Conservation (phyloP, 2,113 vertebrate genomes). For the Cyprinus carpio region DNA sequence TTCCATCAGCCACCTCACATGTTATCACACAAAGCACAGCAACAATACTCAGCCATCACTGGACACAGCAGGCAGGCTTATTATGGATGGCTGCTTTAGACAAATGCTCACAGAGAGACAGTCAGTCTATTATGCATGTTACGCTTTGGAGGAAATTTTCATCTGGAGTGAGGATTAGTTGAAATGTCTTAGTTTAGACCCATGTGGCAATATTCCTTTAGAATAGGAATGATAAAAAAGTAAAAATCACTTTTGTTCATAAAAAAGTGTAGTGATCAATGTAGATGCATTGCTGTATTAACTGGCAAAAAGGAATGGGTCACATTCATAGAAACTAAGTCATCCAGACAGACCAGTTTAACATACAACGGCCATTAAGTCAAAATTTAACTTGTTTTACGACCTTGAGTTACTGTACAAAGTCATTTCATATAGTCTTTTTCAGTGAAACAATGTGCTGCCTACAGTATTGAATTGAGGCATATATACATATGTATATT, state of each 20-base stretch:
- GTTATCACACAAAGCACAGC: conserved; percentile 43
- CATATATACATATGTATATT: not conserved
- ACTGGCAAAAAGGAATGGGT: no score
- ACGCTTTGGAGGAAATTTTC: conserved; percentile 15
- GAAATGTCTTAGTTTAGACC: conserved; percentile 19
- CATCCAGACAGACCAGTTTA: conserved; percentile 62
- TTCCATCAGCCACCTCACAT: conserved; percentile 27
- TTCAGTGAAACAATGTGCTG: not conserved
- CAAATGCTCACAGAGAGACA: conserved; percentile 18
- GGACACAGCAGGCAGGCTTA: conserved; percentile 17
- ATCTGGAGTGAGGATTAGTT: conserved; percentile 15
- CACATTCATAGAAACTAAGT: not conserved
- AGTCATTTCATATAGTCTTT: conserved; percentile 2
- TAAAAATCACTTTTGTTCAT: not conserved
- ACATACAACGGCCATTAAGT: not conserved
- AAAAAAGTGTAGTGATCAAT: not conserved
- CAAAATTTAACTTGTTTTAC: conserved; percentile 59
- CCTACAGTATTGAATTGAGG: not conserved
- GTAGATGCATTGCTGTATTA: not conserved
- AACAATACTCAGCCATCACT: conserved; percentile 40
- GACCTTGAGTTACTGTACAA: not conserved
- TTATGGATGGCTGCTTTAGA: conserved; percentile 31
- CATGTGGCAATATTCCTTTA: not conserved
- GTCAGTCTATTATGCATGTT: conserved; percentile 24
- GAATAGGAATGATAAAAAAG: not conserved